phyloP scores from a whole-genome alignment of 2,113 vertebrate species.

The Carettochelys insculpta region DNA sequence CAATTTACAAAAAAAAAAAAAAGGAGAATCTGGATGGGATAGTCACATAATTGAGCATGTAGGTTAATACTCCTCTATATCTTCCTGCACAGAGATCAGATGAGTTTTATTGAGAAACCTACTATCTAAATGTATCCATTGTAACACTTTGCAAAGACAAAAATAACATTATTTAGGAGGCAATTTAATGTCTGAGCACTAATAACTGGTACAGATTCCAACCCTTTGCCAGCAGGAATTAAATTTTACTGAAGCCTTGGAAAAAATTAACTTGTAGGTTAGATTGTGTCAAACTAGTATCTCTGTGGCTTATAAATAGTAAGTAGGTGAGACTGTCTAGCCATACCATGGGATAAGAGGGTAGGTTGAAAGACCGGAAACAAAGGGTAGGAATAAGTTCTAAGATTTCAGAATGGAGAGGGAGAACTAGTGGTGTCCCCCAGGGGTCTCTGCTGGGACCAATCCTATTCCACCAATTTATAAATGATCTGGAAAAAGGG shows the following conservation, averaged over 20 bases:
- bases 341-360: no score
- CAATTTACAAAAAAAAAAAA: no score
- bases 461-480: no score
- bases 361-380: no score
- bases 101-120: neutral
- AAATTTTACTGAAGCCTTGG: neutral
- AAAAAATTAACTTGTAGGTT: neutral
- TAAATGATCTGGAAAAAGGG: no score
- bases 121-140: neutral
- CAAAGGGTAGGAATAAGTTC: no score
- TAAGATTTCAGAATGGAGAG: no score
- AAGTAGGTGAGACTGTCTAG: neutral
- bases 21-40: no score
- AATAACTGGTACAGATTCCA: neutral
- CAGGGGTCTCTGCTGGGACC: no score
- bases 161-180: neutral
- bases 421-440: no score
- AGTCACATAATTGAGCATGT: neutral
- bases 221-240: neutral
- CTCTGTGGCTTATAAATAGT: fast-evolving
- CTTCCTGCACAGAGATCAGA: neutral
- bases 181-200: neutral
- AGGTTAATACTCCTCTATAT: neutral
- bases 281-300: neutral
- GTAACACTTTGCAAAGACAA: constrained; percentile 1